Evolutionary conservation across 1,140 invertebrate species (phyloP).

Genomic region (Lutraria rhynchaena): DNA sequence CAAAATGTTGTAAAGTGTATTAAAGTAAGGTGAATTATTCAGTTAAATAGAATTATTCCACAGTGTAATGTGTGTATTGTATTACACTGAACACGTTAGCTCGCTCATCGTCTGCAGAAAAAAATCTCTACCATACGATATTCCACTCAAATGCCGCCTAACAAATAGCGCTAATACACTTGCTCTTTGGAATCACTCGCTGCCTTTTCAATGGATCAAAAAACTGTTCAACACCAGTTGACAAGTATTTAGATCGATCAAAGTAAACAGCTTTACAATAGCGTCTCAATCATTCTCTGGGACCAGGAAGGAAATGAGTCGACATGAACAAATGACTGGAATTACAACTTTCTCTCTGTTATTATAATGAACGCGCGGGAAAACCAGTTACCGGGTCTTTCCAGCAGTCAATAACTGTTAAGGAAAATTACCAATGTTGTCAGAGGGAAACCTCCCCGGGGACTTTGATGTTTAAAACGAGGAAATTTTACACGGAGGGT

Average conservation of each 20-base stretch:
- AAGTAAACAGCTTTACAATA: conserved; percentile 31
- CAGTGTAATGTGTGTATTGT: too few relatives aligned
- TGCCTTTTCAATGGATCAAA: too few relatives aligned
- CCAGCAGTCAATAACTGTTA: conserved; percentile 54
- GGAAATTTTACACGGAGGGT: conserved; percentile 21
- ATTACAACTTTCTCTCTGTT: conserved; percentile 46
- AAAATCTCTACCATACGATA: too few relatives aligned
- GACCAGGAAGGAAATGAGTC: conserved; percentile 50
- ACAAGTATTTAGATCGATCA: conserved; percentile 45
- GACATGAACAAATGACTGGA: conserved; percentile 60
- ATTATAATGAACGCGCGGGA: conserved; percentile 44
- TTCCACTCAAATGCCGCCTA: too few relatives aligned
- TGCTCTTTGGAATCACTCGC: not conserved
- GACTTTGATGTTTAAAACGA: conserved; percentile 13
- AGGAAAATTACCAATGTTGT: conserved; percentile 47
- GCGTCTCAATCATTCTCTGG: conserved; percentile 43
- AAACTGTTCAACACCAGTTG: not conserved
- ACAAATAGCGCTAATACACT: too few relatives aligned
- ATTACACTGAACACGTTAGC: too few relatives aligned
- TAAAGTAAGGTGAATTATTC: too few relatives aligned
- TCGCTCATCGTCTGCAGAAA: too few relatives aligned
- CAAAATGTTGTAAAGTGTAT: too few relatives aligned
- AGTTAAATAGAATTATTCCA: too few relatives aligned
- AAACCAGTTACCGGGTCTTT: conserved; percentile 47
- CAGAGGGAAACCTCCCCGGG: conserved; percentile 23